Base-by-base conservation (phyloP, 2,797 vertebrate species). In the Leptoclinus maculatus region DNA sequence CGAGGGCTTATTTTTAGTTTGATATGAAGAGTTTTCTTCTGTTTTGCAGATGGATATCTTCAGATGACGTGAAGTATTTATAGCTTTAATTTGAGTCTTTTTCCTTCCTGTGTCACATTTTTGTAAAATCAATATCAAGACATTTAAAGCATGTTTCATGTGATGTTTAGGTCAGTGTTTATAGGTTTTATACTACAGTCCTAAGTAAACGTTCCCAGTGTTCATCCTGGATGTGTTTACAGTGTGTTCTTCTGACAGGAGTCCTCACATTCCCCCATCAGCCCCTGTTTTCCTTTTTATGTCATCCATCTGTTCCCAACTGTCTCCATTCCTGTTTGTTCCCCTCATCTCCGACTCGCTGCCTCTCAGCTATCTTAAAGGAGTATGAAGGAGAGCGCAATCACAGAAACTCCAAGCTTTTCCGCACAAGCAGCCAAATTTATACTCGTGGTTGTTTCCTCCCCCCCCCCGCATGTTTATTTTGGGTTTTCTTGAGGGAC, bases 401-500 rank as follows among this genome's bases (percentile, higher is more conserved):
- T 94, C 89, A 86, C 53, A 72, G 89, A 92, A 88, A 89, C 90
- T 90, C 87, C 88, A 79, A 85, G 88, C 88, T 93, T 94, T 93
- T 93, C 93, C 91, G 83, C 91, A 89, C 83, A 84, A 90, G 88
- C 83, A 86, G 91, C 91, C 93, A 93, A 89, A 95, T 94, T 91
- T 94, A 94, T 94, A 91, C 88, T 83, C 67, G 92, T 76, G 93
- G 93, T 94, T 93, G 32, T 34, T 34, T 6, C 0, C 7, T 54
- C 6, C 7, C 12, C 21, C 12, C 21, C 49, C 51, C 91, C 80
- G 67, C 85, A 66, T 93, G 92, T 95, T 95, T 95, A 94, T 95
- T 94, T 94, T 90, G 85, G 89, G 89, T 93, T 94, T 88, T 91
- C 92, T 93, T 84, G 84, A 91, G 92, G 92, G 93, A 93, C 91